Evolutionary conservation across 2,888 invertebrate genomes (phyloP).

Genomic region (Odontocolon sp.): DNA sequence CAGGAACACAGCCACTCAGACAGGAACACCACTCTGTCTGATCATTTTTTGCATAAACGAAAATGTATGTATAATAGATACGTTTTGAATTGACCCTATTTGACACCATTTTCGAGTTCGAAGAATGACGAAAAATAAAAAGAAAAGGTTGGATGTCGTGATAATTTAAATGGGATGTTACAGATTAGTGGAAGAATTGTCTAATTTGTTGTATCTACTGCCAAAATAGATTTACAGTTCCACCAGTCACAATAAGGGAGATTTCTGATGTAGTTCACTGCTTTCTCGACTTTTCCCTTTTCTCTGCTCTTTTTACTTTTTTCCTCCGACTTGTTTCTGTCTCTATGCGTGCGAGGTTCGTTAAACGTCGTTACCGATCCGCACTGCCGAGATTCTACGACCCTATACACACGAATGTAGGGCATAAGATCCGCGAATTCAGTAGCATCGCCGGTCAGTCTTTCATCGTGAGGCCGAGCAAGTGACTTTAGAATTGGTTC

Average conservation of each 20-base stretch:
- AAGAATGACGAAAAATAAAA: too few relatives aligned
- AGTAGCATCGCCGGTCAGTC: slow-evolving; percentile 34
- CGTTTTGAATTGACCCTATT: too few relatives aligned
- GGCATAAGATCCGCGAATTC: slow-evolving; percentile 35
- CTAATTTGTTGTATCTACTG: slow-evolving; percentile 33
- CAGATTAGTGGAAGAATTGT: slow-evolving; percentile 15
- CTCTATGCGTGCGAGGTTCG: slow-evolving; percentile 48
- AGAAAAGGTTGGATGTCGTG: neutral
- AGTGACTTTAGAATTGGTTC: slow-evolving; percentile 64
- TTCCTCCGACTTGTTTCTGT: slow-evolving; percentile 32
- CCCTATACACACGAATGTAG: slow-evolving; percentile 30
- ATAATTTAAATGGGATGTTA: slow-evolving; percentile 16
- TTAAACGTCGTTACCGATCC: slow-evolving; percentile 54
- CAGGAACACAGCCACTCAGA: too few relatives aligned
- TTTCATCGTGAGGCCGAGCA: slow-evolving; percentile 25
- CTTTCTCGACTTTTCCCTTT: neutral
- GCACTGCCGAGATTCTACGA: slow-evolving; percentile 36
- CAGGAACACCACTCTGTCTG: neutral
- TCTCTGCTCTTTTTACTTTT: slow-evolving; percentile 17
- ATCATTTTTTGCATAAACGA: slow-evolving; percentile 7
- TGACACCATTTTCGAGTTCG: too few relatives aligned
- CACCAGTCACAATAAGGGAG: neutral
- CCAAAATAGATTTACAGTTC: slow-evolving; percentile 46
- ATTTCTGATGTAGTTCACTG: slow-evolving; percentile 13
- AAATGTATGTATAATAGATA: too few relatives aligned